These are phyloP conservation scores for Chloroclystis v-ata DNA, from an alignment of 2,888 invertebrate species.

Conservation along the genomic window DNA sequence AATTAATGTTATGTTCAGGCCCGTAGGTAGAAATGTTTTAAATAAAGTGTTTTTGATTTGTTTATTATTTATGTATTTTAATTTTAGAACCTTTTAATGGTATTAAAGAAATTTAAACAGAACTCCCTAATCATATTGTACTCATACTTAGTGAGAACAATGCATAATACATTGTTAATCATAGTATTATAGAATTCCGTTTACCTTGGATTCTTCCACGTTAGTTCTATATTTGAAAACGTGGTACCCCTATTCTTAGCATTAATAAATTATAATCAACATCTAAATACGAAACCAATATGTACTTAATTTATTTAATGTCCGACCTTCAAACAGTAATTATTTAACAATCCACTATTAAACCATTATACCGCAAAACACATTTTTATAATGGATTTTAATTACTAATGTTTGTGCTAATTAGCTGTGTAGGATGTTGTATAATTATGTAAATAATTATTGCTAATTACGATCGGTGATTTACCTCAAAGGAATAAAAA, in stretches of 20 bases:
- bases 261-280: conserved; percentile 45
- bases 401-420: conserved; percentile 43
- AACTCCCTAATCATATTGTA: too few species aligned
- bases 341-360: conserved; percentile 61
- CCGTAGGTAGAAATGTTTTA: too few species aligned
- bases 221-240: too few species aligned
- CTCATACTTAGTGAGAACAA: too few species aligned
- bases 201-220: too few species aligned
- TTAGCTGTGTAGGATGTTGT: conserved; percentile 35
- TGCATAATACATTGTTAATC: too few species aligned
- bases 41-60: too few species aligned
- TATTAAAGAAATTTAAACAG: too few species aligned
- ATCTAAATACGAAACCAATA: conserved; percentile 49
- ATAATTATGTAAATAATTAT: conserved; percentile 30
- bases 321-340: conserved; percentile 50
- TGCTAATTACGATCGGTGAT: conserved; percentile 29
- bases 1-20: too few species aligned
- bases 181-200: too few species aligned
- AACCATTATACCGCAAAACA: conserved; percentile 56
- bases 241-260: conserved; percentile 13
- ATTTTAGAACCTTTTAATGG: too few species aligned
- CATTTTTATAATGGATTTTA: conserved; percentile 47
- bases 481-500: conserved; percentile 16
- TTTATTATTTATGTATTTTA: too few species aligned
- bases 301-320: conserved; percentile 47